Percentiles rank a stretch among this genome's conserved stretches.
Conservation (phyloP, 2,113 vertebrate species). For the Eupsittula cactorum region DNA sequence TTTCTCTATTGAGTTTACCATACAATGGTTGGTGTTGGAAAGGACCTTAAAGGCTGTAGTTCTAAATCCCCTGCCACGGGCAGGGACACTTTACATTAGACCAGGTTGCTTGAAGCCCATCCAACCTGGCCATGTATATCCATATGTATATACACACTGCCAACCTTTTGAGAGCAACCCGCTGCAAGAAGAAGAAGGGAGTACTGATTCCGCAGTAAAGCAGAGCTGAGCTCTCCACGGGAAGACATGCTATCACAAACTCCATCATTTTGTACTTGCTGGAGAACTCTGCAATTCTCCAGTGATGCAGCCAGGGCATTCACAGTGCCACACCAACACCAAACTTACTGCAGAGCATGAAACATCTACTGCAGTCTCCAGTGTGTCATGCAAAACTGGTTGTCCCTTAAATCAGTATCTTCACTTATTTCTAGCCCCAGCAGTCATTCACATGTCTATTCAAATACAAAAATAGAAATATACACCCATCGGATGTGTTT, state of each 20-base stretch:
- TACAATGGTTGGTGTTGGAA: neutral
- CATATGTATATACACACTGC: accelerated
- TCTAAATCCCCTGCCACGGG: neutral
- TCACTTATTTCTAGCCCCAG: neutral
- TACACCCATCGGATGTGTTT: neutral
- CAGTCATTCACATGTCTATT: neutral
- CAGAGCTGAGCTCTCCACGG: neutral
- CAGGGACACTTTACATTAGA: neutral
- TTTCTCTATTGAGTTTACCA: neutral
- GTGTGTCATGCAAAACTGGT: accelerated
- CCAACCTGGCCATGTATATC: neutral
- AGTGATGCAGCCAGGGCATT: neutral
- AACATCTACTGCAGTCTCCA: neutral
- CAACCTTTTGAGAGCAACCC: neutral
- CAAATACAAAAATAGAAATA: neutral
- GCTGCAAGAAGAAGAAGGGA: neutral
- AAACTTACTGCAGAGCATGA: accelerated
- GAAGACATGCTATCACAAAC: neutral
- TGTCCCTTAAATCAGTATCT: neutral
- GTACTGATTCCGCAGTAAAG: accelerated
- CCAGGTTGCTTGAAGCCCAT: neutral
- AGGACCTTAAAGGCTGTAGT: neutral
- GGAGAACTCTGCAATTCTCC: neutral
- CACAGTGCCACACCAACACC: accelerated
- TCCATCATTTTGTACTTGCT: neutral